Evolutionary conservation across 2,113 vertebrate genomes (phyloP).

Genomic region (Podarcis muralis): DNA sequence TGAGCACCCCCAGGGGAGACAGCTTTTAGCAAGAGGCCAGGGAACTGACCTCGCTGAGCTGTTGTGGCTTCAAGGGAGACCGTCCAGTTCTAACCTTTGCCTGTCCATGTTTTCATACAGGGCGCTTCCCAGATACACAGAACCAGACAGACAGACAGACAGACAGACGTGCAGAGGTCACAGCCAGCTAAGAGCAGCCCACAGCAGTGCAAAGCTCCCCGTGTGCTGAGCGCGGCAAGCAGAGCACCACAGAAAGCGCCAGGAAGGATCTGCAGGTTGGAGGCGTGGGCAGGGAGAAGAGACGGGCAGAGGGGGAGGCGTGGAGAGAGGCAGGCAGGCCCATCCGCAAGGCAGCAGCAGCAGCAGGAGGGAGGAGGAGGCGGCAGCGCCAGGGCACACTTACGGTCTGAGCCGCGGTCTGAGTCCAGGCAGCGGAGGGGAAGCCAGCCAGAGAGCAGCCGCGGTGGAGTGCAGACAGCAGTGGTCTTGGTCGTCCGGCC

Average conservation of each 20-base stretch:
- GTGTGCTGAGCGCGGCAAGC: fast-evolving
- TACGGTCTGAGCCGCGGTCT: conserved; percentile 55
- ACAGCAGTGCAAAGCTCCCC: background rate
- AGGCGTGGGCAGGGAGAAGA: conserved; percentile 13
- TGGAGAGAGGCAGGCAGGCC: conserved; percentile 22
- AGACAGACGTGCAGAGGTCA: background rate
- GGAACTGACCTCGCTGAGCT: background rate
- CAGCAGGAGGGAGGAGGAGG: background rate
- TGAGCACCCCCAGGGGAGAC: background rate
- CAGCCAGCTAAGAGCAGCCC: background rate
- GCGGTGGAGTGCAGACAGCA: fast-evolving
- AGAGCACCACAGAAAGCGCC: background rate
- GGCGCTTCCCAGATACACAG: conserved; percentile 62
- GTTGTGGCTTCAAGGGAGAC: background rate
- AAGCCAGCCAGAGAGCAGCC: background rate
- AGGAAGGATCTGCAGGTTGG: conserved; percentile 4
- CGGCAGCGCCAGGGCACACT: conserved; percentile 41
- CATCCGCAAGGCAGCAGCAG: background rate
- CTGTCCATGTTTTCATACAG: fast-evolving
- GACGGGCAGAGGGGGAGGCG: background rate
- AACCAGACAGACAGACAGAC: conserved; percentile 22
- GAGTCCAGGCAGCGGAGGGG: background rate
- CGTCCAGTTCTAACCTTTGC: background rate
- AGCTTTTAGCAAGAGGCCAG: background rate
- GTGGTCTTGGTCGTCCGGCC: background rate